Percentiles rank a stretch among this genome's conserved stretches.
These are phyloP conservation scores for Sorex fumeus DNA, from an alignment of 2,113 vertebrate species.

Conservation along the genomic window DNA sequence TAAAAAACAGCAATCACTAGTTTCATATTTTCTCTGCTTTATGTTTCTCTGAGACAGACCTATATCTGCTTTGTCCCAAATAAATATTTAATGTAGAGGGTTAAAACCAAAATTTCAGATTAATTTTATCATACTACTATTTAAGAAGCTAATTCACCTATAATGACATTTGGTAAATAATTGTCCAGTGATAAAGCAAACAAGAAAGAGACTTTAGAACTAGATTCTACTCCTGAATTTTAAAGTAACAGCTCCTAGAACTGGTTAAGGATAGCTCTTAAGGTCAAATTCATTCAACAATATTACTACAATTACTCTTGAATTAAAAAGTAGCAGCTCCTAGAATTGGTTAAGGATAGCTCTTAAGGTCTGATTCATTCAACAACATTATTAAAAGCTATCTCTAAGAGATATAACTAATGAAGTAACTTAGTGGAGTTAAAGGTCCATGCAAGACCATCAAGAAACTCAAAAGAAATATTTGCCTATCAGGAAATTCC, in stretches of 20 bases:
- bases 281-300: neutral
- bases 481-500: neutral
- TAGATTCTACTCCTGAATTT: neutral
- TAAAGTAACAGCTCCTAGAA: neutral
- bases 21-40: neutral
- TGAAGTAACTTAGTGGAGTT: neutral
- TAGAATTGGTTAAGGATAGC: no score
- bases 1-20: neutral
- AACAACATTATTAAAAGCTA: neutral
- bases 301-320: neutral
- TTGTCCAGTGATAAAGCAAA: neutral
- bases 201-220: neutral
- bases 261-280: neutral
- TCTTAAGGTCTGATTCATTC: no score
- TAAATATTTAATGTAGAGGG: neutral
- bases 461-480: neutral
- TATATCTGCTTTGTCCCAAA: neutral
- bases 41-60: neutral
- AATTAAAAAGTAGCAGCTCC: no score
- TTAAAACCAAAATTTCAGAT: neutral
- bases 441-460: neutral
- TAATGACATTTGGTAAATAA: neutral
- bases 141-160: neutral
- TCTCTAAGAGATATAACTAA: neutral
- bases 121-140: neutral